A percentile compares a stretch with the other conserved stretches of the same genome.
Conservation (phyloP, 1,140 invertebrate genomes). For the Radopholus similis region DNA sequence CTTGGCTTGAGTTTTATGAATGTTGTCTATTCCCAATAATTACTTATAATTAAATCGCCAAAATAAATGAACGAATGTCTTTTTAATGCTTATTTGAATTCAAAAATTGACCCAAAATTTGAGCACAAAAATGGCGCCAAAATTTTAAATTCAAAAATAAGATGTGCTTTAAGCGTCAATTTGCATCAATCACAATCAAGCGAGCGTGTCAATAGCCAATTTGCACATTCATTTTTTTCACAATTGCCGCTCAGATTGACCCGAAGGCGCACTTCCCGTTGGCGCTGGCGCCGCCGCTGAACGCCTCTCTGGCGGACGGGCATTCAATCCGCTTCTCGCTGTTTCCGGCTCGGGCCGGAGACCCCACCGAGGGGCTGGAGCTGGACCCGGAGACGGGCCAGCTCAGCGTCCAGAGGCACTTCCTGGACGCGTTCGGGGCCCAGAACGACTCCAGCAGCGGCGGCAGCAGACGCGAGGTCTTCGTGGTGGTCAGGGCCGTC, state of each 20-base stretch:
- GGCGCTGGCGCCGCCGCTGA: not conserved
- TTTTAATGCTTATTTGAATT: too few species aligned
- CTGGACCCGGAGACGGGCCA: conserved; percentile 39
- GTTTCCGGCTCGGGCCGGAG: conserved; percentile 21
- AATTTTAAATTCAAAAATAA: not conserved
- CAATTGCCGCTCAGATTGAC: conserved; percentile 27
- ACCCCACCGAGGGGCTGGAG: conserved; percentile 27
- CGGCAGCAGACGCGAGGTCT: conserved; percentile 13
- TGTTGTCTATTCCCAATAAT: too few species aligned
- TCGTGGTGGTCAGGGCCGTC: conserved; percentile 53
- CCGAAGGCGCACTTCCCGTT: conserved; percentile 19
- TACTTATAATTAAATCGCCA: too few species aligned
- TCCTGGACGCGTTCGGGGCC: conserved; percentile 25
- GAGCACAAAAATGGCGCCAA: too few species aligned
- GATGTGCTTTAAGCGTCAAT: conserved; percentile 2
- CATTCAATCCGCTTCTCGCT: conserved; percentile 22
- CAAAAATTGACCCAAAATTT: too few species aligned
- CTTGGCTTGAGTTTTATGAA: too few species aligned
- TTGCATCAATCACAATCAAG: conserved; percentile 10
- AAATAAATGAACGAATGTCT: too few species aligned
- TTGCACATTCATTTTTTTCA: not conserved
- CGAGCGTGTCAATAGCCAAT: too few species aligned
- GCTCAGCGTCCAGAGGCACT: conserved; percentile 38
- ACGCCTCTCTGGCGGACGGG: conserved; percentile 19
- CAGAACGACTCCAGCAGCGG: not conserved